Evolutionary conservation across 2,797 vertebrate species (phyloP).

Genomic region (Siniperca scherzeri): DNA sequence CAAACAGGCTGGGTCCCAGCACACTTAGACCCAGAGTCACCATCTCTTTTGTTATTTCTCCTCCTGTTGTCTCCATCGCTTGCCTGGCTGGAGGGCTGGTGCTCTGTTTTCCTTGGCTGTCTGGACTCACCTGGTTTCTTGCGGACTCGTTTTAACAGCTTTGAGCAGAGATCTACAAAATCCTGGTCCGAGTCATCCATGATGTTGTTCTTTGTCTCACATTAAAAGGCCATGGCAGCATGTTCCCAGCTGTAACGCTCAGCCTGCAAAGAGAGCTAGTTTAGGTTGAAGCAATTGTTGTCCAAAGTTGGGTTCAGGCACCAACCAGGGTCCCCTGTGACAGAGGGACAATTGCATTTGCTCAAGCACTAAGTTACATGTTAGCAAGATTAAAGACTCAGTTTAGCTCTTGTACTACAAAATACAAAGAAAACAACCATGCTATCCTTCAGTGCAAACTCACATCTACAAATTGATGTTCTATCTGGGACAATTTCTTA

Average conservation of each 20-base stretch:
- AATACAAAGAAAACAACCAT: neutral
- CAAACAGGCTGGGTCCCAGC: conserved; percentile 26
- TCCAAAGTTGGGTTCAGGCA: neutral
- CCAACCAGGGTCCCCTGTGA: neutral
- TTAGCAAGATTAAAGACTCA: neutral
- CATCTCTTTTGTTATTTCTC: conserved; percentile 29
- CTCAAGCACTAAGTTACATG: neutral
- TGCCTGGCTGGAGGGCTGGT: conserved; percentile 32
- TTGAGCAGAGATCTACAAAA: conserved; percentile 90
- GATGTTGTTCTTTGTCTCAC: neutral
- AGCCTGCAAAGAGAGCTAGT: neutral
- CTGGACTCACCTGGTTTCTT: conserved; percentile 80
- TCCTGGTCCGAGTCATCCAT: conserved; percentile 96
- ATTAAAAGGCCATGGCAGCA: neutral
- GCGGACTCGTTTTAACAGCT: conserved; percentile 86
- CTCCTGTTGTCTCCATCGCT: conserved; percentile 56
- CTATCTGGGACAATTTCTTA: accelerated
- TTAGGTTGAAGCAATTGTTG: neutral
- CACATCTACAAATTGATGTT: accelerated
- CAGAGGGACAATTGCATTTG: neutral
- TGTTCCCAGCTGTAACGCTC: neutral
- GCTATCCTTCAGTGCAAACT: neutral
- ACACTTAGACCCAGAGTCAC: neutral
- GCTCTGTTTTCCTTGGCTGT: conserved; percentile 47
- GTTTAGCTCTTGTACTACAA: too few relatives aligned